Evolutionary conservation across 2,888 invertebrate genomes (phyloP).

Genomic region (Girardia tigrina): DNA sequence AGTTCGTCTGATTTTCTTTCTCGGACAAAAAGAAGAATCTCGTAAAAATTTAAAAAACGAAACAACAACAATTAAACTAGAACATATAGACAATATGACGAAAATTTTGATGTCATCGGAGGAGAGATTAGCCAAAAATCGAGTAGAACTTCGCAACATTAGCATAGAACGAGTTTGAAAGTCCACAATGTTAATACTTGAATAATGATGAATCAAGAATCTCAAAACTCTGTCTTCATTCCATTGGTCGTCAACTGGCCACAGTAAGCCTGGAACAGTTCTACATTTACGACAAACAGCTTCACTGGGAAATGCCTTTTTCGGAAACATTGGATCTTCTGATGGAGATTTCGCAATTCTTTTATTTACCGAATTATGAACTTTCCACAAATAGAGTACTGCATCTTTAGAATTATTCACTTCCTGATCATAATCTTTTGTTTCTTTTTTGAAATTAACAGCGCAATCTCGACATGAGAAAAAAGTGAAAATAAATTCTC

Average conservation of each 20-base stretch:
- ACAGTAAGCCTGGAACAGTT: background rate
- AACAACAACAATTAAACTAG: background rate
- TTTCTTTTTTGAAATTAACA: slow-evolving; percentile 35
- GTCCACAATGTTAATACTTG: background rate
- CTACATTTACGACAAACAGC: slow-evolving; percentile 29
- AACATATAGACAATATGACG: background rate
- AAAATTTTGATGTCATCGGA: background rate
- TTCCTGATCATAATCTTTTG: background rate
- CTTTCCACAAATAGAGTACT: slow-evolving; percentile 29
- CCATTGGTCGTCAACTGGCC: background rate
- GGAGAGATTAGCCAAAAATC: background rate
- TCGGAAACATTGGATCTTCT: slow-evolving; percentile 35
- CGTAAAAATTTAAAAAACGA: background rate
- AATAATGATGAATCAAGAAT: slow-evolving; percentile 31
- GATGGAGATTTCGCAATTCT: slow-evolving; percentile 30
- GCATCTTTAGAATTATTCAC: background rate
- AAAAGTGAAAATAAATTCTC: slow-evolving; percentile 29
- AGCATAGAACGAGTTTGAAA: background rate
- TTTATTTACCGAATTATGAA: slow-evolving; percentile 35
- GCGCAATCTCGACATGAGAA: slow-evolving; percentile 35
- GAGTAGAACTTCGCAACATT: background rate
- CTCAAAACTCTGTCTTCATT: slow-evolving; percentile 29
- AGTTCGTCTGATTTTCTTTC: background rate
- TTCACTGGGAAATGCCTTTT: slow-evolving; percentile 28
- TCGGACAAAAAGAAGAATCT: slow-evolving; percentile 9